Conservation (phyloP, 2,888 invertebrate species). For the Zaprionus bogoriensis region DNA sequence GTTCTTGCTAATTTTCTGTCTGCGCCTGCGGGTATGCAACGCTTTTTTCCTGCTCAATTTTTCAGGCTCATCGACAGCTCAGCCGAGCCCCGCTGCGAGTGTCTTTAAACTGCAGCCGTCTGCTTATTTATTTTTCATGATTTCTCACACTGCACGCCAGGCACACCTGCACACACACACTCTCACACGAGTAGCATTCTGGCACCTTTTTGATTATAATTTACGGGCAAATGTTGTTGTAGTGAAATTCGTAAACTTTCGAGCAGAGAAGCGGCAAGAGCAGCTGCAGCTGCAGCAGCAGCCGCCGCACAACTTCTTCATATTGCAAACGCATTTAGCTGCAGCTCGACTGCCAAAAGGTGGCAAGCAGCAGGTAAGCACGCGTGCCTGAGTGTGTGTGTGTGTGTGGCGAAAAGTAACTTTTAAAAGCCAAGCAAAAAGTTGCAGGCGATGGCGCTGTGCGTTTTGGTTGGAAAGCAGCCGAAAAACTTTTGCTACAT, state of each 20-base stretch:
- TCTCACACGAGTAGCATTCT: slow-evolving; percentile 46
- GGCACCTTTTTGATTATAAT: slow-evolving; percentile 78
- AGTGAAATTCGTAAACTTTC: slow-evolving; percentile 65
- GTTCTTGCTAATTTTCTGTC: background rate
- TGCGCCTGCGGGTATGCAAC: background rate
- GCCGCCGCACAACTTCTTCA: slow-evolving; percentile 69
- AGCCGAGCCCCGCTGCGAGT: too few species aligned
- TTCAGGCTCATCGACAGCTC: too few species aligned
- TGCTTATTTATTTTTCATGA: slow-evolving; percentile 60
- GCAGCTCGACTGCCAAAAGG: slow-evolving; percentile 59
- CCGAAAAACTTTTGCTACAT: slow-evolving; percentile 65
- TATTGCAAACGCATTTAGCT: slow-evolving; percentile 76
- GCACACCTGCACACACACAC: slow-evolving; percentile 12
- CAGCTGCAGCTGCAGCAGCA: slow-evolving; percentile 31
- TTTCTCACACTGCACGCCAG: slow-evolving; percentile 19
- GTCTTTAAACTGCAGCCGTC: slow-evolving; percentile 56
- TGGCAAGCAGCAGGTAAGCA: slow-evolving; percentile 32
- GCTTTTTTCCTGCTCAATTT: background rate
- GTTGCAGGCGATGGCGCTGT: slow-evolving; percentile 45
- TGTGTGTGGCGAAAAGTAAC: slow-evolving; percentile 62
- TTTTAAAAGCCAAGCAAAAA: slow-evolving; percentile 75
- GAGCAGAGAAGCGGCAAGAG: slow-evolving; percentile 21
- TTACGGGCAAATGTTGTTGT: slow-evolving; percentile 74
- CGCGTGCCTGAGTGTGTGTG: slow-evolving; percentile 11
- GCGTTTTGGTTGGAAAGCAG: slow-evolving; percentile 29